A percentile compares a stretch with the other conserved stretches of the same genome.
phyloP scores from a whole-genome alignment of 2,888 invertebrate species.

The Lithosia quadra region DNA sequence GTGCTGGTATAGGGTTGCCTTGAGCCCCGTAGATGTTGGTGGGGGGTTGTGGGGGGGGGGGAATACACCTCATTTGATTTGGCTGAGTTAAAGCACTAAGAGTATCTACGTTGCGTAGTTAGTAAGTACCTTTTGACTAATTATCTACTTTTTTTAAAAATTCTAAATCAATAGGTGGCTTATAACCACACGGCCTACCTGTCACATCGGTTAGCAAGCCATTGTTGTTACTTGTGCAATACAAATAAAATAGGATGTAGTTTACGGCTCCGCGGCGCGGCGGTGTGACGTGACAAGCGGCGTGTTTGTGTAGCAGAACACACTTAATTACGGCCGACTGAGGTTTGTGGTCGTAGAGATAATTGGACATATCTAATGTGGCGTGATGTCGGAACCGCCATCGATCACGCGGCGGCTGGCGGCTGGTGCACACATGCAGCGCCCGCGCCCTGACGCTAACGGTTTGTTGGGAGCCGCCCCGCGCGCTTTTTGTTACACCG shows the following conservation, averaged over 20 bases:
- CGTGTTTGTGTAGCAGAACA: slow-evolving; percentile 18
- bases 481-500: slow-evolving; percentile 53
- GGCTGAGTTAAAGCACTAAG: too few species aligned
- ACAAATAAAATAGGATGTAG: neutral
- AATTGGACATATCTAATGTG: slow-evolving; percentile 44
- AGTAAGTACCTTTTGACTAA: too few species aligned
- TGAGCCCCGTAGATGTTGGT: too few species aligned
- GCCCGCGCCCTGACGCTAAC: slow-evolving; percentile 55
- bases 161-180: too few species aligned
- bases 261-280: neutral
- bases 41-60: too few species aligned
- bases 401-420: slow-evolving; percentile 33
- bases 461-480: slow-evolving; percentile 63
- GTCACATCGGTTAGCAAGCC: neutral
- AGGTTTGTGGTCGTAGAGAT: slow-evolving; percentile 27
- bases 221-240: neutral
- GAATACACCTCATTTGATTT: too few species aligned
- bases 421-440: slow-evolving; percentile 45
- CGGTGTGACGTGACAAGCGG: slow-evolving; percentile 3
- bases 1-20: too few species aligned
- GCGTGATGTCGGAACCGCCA: slow-evolving; percentile 51
- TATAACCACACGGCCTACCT: too few species aligned
- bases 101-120: too few species aligned
- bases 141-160: too few species aligned
- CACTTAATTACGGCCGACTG: slow-evolving; percentile 24